Conservation (phyloP, 2,888 invertebrate species). For the Xylota sylvarum region DNA sequence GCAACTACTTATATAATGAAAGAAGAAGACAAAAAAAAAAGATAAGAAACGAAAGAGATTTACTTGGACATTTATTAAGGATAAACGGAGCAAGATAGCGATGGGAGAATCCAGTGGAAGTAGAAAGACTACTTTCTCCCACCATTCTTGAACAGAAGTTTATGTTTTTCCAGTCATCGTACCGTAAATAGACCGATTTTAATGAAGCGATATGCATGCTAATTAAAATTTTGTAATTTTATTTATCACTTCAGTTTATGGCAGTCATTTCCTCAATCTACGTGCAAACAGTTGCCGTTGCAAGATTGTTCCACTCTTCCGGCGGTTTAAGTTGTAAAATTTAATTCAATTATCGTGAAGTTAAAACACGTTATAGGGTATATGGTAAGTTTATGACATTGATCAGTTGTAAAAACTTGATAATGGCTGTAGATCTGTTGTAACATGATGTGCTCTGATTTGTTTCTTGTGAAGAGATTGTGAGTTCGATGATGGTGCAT, state of each 20-base stretch:
- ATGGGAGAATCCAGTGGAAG: background rate
- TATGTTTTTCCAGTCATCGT: background rate
- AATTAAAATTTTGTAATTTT: slow-evolving; percentile 30
- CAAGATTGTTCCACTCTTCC: background rate
- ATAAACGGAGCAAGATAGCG: background rate
- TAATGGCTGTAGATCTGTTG: background rate
- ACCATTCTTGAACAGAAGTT: background rate
- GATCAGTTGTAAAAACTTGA: background rate
- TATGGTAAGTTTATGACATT: background rate
- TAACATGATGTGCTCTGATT: background rate
- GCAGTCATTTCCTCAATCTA: slow-evolving; percentile 18
- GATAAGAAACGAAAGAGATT: slow-evolving; percentile 33
- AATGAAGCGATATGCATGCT: slow-evolving; percentile 13
- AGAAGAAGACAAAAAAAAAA: background rate
- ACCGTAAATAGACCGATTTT: slow-evolving; percentile 17
- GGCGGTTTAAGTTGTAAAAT: background rate
- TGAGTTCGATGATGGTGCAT: no score
- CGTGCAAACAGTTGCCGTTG: slow-evolving; percentile 16
- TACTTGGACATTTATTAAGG: slow-evolving; percentile 23
- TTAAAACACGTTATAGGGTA: slow-evolving; percentile 4
- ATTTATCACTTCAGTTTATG: slow-evolving; percentile 7
- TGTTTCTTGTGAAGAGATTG: background rate
- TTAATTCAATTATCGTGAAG: slow-evolving; percentile 15
- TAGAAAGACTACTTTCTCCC: slow-evolving; percentile 25
- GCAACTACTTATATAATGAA: slow-evolving; percentile 42